Evolutionary conservation across 1,140 invertebrate species (phyloP).

Genomic region (Argopecten irradians): DNA sequence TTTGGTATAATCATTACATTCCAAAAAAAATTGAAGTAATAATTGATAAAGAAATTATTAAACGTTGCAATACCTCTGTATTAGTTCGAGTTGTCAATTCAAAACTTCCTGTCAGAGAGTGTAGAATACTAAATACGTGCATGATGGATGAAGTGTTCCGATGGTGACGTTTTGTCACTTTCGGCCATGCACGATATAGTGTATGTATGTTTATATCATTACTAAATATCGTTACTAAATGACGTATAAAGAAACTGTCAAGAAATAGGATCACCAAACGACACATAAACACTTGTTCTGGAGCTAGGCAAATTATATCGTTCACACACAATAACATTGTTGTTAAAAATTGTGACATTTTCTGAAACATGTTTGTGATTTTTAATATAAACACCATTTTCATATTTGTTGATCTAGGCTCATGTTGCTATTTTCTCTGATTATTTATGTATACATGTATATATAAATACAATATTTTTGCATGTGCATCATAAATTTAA

Average conservation of each 20-base stretch:
- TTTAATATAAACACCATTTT: not conserved
- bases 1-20: no score
- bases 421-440: no score
- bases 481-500: no score
- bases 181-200: not conserved
- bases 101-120: not conserved
- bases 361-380: not conserved
- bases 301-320: no score
- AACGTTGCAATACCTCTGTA: not conserved
- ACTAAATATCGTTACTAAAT: not conserved
- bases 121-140: not conserved
- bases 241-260: not conserved
- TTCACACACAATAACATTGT: no score
- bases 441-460: no score
- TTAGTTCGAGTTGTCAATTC: not conserved
- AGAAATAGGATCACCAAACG: not conserved
- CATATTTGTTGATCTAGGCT: no score
- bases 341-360: no score
- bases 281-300: not conserved
- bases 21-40: no score
- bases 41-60: no score
- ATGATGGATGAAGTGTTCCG: slow-evolving; percentile 14
- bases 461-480: no score
- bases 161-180: slow-evolving; percentile 13
- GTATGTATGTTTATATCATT: not conserved